Evolutionary conservation across 1,140 invertebrate genomes (phyloP).

Genomic region (Lepidurus arcticus): DNA sequence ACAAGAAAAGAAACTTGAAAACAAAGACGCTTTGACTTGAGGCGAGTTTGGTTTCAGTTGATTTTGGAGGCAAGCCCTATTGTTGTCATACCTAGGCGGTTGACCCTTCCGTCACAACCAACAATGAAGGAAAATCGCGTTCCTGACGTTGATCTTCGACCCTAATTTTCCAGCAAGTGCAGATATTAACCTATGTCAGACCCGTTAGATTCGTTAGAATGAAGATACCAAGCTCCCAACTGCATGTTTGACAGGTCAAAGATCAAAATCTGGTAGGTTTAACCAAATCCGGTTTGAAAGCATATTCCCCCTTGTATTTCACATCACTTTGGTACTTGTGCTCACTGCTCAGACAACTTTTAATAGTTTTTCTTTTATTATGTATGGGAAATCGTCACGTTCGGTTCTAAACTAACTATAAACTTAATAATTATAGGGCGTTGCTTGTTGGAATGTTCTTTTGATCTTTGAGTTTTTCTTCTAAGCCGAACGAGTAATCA

Average conservation of each 20-base stretch:
- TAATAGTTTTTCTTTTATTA: too few relatives aligned
- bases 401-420: too few relatives aligned
- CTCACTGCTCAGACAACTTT: too few relatives aligned
- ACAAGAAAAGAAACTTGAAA: background rate
- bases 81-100: background rate
- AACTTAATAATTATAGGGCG: too few relatives aligned
- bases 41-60: background rate
- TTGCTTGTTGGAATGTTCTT: too few relatives aligned
- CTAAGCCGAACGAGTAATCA: too few relatives aligned
- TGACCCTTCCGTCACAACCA: background rate
- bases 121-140: background rate
- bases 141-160: constrained; percentile 16
- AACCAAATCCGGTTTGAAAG: too few relatives aligned
- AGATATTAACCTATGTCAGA: constrained; percentile 4
- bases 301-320: too few relatives aligned
- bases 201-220: background rate
- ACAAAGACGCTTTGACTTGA: background rate
- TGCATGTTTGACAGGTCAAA: background rate
- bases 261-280: background rate
- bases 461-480: too few relatives aligned
- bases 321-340: too few relatives aligned
- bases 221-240: background rate
- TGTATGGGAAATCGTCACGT: too few relatives aligned
- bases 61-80: background rate
- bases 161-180: constrained; percentile 8